These are phyloP conservation scores for Pluvianellus socialis DNA, from an alignment of 2,113 vertebrate species.

Conservation along the genomic window DNA sequence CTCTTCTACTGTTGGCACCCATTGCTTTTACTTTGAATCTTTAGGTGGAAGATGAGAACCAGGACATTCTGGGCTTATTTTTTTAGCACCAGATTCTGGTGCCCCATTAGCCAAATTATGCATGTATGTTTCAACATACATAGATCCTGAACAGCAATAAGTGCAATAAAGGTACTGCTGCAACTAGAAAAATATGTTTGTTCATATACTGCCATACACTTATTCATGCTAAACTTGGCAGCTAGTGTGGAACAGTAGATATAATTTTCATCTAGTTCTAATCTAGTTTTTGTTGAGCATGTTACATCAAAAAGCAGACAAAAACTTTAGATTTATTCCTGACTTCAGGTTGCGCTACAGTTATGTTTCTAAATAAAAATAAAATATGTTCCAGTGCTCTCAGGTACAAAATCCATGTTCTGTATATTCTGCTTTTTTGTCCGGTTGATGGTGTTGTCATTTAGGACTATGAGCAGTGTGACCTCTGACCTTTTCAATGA, in stretches of 20 bases:
- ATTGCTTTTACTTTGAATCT: not conserved
- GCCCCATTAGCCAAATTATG: not conserved
- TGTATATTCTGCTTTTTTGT: constrained; percentile 32
- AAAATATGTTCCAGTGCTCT: constrained; percentile 26
- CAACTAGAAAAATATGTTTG: not conserved
- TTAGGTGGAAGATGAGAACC: not conserved
- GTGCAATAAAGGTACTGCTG: not conserved
- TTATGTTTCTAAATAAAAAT: constrained; percentile 16
- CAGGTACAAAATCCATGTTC: not conserved
- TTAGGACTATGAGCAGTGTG: not conserved
- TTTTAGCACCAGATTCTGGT: not conserved
- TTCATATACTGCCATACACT: not conserved
- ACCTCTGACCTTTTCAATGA: not conserved
- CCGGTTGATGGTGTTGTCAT: not conserved
- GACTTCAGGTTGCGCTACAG: not conserved
- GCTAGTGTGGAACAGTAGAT: not conserved
- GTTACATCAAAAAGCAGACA: not conserved
- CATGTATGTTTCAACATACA: not conserved
- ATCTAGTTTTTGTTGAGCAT: not conserved
- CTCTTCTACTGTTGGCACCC: not conserved
- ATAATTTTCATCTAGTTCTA: not conserved
- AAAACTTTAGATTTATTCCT: not conserved
- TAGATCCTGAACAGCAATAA: not conserved
- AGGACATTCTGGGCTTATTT: not conserved
- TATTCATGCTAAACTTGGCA: not conserved